These are phyloP conservation scores for Clytia hemisphaerica DNA, from an alignment of 30 jellyfish, hydroid and myxozoan species.

Conservation along the genomic window DNA sequence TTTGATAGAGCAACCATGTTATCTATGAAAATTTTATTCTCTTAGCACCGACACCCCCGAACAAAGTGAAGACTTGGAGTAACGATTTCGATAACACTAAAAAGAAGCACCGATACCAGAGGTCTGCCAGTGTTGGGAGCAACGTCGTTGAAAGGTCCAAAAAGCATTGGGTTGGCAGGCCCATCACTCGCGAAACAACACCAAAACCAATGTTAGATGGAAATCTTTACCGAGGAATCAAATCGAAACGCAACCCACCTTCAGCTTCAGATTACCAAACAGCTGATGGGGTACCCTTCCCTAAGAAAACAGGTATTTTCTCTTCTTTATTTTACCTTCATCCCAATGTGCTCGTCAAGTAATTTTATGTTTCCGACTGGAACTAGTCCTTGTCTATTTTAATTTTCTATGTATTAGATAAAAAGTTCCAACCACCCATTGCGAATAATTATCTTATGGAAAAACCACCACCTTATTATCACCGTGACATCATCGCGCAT, in stretches of 20 bases:
- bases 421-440: not conserved
- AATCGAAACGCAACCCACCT: constrained; percentile 22
- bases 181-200: constrained; percentile 15
- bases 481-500: constrained; percentile 35
- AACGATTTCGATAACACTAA: not conserved
- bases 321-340: not conserved
- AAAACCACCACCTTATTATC: constrained; percentile 2
- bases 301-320: constrained; percentile 55
- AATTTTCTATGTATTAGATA: not conserved
- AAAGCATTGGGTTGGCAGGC: constrained; percentile 39
- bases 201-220: too few relatives aligned
- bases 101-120: constrained; percentile 11
- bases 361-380: not conserved
- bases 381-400: too few relatives aligned
- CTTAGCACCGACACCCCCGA: not conserved
- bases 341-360: not conserved
- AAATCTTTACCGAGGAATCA: not conserved
- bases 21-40: not conserved
- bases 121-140: constrained; percentile 45
- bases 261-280: constrained; percentile 68
- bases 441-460: not conserved
- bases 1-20: not conserved
- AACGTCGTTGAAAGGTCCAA: constrained; percentile 31
- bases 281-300: constrained; percentile 67
- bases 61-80: not conserved